Evolutionary conservation across 2,113 vertebrate species (phyloP), one percentile per base, ranked within the genome.

Genomic region (Petrocephalus zakoni): DNA sequence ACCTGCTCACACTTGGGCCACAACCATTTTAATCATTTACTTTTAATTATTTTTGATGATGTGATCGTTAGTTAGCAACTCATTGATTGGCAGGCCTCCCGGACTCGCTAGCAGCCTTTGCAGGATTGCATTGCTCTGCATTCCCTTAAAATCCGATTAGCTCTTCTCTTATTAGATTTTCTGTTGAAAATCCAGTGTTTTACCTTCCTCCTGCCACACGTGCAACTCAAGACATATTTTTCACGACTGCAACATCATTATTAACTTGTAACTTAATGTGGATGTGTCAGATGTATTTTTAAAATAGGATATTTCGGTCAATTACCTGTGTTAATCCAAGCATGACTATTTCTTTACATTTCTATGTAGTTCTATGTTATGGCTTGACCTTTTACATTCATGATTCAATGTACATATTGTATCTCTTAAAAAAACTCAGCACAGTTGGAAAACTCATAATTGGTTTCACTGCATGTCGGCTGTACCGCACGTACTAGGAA

Each of bases 11-110:
- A 78, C 72, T 37, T 82, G 29, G 9, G 21, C 37, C 34, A 56
- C 52, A 88, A 49, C 19, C 51, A 42, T 68, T 83, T 87, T 29
- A 87, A 64, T 88, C 53, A 25, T 89, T 85, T 85, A 17, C 46
- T 51, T 19, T 85, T 64, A 85, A 89, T 89, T 85, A 85, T 68
- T 84, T 83, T 83, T 61, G n/a, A 87, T 64, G 87, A 78, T 25
- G 64, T 78, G 13, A 88, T 52, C 6, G 47, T 64, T 87, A 61
- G 37, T 51, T 75, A 88, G 87, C n/a, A 10, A 3, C n/a, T 81
- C 64, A 55, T 42, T 88, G 49, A 88, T 81, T 88, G n/a, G 34
- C 64, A n/a, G 21, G 34, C 75, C 34, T 58, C 52, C 53, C 75
- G 47, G 64, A 82, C 2, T 52, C 19, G 68, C 68, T 55, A 25